Conservation (phyloP, 2,113 vertebrate genomes). For the human (Homo sapiens) region GRCh38 chr11:93649501-93650000, state of each 20-base stretch:
- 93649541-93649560: no score
- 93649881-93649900: not conserved
- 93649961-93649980: not conserved
- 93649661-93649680: not conserved
- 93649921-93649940: not conserved
- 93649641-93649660: not conserved
- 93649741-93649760: not conserved
- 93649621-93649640: not conserved
- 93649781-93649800: not conserved
- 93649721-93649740: not conserved
- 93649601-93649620: not conserved
- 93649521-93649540: not conserved
- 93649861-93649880: not conserved
- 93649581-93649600: not conserved
- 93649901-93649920: not conserved
- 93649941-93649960: not conserved
- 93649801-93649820: not conserved
- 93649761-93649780: not conserved
- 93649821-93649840: not conserved
- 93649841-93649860: no score
- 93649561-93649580: not conserved
- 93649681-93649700: not conserved
- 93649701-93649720: not conserved
- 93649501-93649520: not conserved
- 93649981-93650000: not conserved